phyloP scores from a whole-genome alignment of 2,797 vertebrate genomes.

The Anguilla pacifica region DNA sequence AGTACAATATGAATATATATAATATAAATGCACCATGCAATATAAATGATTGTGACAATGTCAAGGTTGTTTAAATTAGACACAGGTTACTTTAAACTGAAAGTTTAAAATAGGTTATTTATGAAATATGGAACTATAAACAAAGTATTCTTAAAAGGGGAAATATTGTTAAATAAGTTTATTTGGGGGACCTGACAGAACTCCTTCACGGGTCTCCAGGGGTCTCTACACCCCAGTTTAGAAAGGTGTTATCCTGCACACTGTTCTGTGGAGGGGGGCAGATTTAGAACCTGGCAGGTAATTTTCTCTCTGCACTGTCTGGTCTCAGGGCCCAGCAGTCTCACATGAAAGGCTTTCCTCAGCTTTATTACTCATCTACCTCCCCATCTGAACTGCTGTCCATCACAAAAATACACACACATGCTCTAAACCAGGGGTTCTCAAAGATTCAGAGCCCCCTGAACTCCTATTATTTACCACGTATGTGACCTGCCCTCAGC shows the following conservation, averaged over 20 bases:
- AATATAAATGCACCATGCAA: not conserved
- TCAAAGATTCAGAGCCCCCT: not conserved
- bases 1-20: not conserved
- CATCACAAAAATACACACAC: not conserved
- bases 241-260: not conserved
- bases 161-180: not conserved
- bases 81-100: not conserved
- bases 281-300: not conserved
- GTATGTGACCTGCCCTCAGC: not conserved
- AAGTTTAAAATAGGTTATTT: not conserved
- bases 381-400: not conserved
- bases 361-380: not conserved
- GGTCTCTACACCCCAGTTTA: not conserved
- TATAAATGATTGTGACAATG: not conserved
- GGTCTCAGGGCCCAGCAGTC: not conserved
- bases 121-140: slow-evolving; percentile 10
- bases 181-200: not conserved
- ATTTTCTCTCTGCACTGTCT: not conserved
- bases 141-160: not conserved
- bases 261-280: not conserved
- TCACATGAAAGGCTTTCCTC: not conserved
- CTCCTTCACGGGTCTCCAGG: not conserved
- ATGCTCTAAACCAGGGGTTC: not conserved
- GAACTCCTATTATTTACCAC: not conserved
- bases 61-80: not conserved